phyloP scores from a whole-genome alignment of 2,113 vertebrate species.

The Excalfactoria chinensis region DNA sequence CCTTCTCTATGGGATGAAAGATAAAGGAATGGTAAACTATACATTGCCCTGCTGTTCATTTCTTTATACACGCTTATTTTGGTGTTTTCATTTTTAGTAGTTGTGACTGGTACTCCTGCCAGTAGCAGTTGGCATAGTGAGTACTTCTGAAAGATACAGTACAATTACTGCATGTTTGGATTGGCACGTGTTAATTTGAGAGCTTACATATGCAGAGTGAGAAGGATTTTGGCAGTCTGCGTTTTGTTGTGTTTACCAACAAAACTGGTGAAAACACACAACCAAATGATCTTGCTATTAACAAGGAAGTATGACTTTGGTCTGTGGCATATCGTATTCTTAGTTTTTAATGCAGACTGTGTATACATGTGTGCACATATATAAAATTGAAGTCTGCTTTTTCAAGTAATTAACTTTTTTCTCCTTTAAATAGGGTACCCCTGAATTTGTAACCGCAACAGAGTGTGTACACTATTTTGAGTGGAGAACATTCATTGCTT shows the following conservation, averaged over 20 bases:
- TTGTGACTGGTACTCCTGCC: not conserved
- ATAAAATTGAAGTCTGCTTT: not conserved
- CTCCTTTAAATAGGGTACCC: conserved; percentile 85
- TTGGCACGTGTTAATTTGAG: not conserved
- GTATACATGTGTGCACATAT: not conserved
- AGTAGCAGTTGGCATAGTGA: not conserved
- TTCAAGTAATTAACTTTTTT: not conserved
- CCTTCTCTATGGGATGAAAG: not conserved
- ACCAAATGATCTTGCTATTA: not conserved
- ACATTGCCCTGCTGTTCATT: not conserved
- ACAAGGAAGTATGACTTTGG: not conserved
- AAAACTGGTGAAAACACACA: not conserved
- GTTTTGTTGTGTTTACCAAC: not conserved
- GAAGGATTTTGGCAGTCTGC: not conserved
- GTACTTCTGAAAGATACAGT: not conserved
- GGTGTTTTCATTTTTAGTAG: not conserved
- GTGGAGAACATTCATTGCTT: conserved; percentile 91
- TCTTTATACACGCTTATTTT: not conserved
- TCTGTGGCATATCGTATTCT: not conserved
- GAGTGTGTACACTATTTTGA: conserved; percentile 95
- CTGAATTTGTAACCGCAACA: conserved; percentile 89
- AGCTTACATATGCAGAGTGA: not conserved
- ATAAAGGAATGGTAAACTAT: not conserved
- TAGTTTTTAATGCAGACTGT: not conserved
- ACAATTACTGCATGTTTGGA: not conserved